These are phyloP conservation scores for Polylopha cassiicola DNA, from an alignment of 2,888 invertebrate species.

Conservation along the genomic window DNA sequence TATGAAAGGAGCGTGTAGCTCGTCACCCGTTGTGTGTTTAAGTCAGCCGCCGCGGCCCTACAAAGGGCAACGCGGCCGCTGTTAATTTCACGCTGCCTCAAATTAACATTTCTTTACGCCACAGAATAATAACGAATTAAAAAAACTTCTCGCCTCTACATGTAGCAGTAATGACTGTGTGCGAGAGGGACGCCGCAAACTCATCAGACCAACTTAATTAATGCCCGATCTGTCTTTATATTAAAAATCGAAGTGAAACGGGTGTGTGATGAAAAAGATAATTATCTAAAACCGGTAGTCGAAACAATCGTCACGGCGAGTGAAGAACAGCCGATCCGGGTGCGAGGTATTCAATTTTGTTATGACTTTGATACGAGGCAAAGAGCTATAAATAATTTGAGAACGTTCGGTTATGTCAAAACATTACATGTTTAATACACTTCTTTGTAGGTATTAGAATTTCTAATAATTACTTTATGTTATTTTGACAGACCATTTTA, in stretches of 20 bases:
- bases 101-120: slow-evolving; percentile 79
- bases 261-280: slow-evolving; percentile 34
- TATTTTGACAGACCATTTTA: too few species aligned
- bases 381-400: slow-evolving; percentile 12
- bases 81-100: slow-evolving; percentile 78
- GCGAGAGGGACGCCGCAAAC: slow-evolving; percentile 55
- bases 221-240: slow-evolving; percentile 75
- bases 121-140: slow-evolving; percentile 77
- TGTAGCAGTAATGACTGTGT: slow-evolving; percentile 68
- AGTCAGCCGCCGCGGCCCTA: slow-evolving; percentile 67
- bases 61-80: slow-evolving; percentile 72
- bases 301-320: slow-evolving; percentile 63
- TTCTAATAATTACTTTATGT: too few species aligned
- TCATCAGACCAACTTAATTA: slow-evolving; percentile 75
- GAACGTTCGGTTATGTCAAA: too few species aligned
- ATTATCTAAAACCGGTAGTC: slow-evolving; percentile 63
- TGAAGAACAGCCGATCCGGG: slow-evolving; percentile 44
- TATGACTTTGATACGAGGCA: slow-evolving; percentile 21
- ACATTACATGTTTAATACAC: too few species aligned
- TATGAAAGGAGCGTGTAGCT: slow-evolving; percentile 62
- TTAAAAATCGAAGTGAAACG: slow-evolving; percentile 59
- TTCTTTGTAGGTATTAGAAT: too few species aligned
- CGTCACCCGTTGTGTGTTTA: slow-evolving; percentile 77
- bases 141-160: slow-evolving; percentile 72
- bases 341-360: slow-evolving; percentile 30